Evolutionary conservation across 1,140 invertebrate genomes (phyloP).

Genomic region (Caenorhabditis tropicalis): DNA sequence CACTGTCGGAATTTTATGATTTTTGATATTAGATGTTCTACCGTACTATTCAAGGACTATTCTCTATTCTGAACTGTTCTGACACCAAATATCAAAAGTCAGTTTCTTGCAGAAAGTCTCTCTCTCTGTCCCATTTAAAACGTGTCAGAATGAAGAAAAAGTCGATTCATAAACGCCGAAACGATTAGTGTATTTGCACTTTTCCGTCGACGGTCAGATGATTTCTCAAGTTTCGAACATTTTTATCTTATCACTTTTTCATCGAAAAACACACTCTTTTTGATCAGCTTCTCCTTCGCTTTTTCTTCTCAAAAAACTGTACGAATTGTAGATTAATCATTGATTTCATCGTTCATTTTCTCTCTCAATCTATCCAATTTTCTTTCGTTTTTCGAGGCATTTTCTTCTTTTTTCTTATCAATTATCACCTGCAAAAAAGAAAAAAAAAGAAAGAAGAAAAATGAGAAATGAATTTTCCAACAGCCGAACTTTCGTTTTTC

Average conservation of each 20-base stretch:
- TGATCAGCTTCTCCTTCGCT: background rate
- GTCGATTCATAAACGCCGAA: too few species aligned
- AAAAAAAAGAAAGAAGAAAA: background rate
- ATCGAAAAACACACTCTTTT: background rate
- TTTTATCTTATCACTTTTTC: background rate
- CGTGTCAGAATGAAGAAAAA: too few species aligned
- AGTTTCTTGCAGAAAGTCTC: too few species aligned
- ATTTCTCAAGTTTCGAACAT: background rate
- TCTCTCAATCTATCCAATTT: background rate
- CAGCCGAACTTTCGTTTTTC: background rate
- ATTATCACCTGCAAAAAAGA: slow-evolving; percentile 21
- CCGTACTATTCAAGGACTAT: too few species aligned
- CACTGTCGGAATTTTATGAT: background rate
- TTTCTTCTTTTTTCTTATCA: slow-evolving; percentile 18
- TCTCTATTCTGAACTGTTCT: too few species aligned
- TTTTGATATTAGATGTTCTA: background rate
- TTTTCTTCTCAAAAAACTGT: background rate
- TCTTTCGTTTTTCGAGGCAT: background rate
- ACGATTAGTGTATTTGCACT: background rate
- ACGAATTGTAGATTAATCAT: background rate
- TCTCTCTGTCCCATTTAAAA: too few species aligned
- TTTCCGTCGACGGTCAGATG: background rate
- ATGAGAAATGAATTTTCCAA: background rate
- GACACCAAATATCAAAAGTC: too few species aligned
- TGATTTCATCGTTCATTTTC: background rate